Percentiles rank a stretch among this genome's conserved stretches.
Conservation (phyloP, 2,797 vertebrate genomes). For the Microctenopoma lineatum region DNA sequence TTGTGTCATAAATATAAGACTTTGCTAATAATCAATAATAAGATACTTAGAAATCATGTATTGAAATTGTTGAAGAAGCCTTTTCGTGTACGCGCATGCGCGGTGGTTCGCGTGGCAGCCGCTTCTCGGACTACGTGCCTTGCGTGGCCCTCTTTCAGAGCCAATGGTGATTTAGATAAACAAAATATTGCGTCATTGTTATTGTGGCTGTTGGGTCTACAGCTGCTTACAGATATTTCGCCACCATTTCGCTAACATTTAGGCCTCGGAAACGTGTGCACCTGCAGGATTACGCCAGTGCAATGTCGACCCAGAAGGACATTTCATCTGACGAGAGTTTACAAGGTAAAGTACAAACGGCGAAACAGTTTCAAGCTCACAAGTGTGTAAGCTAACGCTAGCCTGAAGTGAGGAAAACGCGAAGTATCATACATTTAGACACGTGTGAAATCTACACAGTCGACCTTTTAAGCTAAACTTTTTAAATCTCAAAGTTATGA, state of each 20-base stretch:
- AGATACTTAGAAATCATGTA: neutral
- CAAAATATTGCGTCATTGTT: constrained; percentile 79
- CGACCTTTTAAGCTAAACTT: neutral
- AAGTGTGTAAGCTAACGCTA: constrained; percentile 23
- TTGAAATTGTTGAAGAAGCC: neutral
- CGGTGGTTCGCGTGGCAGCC: neutral
- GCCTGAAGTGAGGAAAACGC: constrained; percentile 4
- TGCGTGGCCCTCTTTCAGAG: constrained; percentile 32
- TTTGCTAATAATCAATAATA: neutral
- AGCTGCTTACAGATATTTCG: constrained; percentile 54
- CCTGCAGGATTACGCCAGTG: neutral
- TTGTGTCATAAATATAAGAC: neutral
- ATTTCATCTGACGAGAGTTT: constrained; percentile 77
- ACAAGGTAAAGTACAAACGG: constrained; percentile 76
- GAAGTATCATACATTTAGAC: neutral
- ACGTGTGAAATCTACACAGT: neutral
- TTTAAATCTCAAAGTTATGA: neutral
- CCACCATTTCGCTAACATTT: constrained; percentile 33
- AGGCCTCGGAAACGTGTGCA: neutral
- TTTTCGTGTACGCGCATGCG: neutral
- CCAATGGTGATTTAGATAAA: constrained; percentile 74
- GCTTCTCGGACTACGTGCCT: neutral
- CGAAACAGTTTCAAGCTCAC: neutral
- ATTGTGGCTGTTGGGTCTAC: constrained; percentile 56
- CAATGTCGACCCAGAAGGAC: constrained; percentile 77